Conservation (phyloP, 2,797 vertebrate species). For the Malacoctenus gilli region DNA sequence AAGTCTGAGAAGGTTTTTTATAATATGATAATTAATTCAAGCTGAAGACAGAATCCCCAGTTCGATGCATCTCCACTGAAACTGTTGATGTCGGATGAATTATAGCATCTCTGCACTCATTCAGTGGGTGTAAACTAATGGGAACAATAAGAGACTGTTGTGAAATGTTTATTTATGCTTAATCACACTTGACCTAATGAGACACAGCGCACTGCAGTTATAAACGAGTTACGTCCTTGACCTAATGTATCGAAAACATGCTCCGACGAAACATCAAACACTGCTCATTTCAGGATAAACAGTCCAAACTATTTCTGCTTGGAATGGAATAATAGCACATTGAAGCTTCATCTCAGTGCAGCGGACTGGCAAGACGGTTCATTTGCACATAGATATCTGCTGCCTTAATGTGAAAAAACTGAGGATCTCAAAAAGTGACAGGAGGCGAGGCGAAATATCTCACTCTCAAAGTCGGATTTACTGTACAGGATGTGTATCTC, state of each 20-base stretch:
- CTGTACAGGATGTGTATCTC: constrained; percentile 1
- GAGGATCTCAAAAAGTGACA: not conserved
- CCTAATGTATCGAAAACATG: too few species aligned
- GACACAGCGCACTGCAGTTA: not conserved
- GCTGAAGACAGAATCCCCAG: not conserved
- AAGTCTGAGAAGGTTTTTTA: not conserved
- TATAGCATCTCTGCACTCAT: not conserved
- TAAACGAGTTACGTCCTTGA: not conserved
- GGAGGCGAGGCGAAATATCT: not conserved
- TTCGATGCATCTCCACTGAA: too few species aligned
- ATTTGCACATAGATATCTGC: not conserved
- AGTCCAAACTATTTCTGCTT: not conserved
- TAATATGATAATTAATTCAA: not conserved
- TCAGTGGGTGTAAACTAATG: not conserved
- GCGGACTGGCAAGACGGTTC: not conserved
- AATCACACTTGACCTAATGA: not conserved
- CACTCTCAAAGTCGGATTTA: not conserved
- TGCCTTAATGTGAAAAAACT: not conserved
- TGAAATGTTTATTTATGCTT: not conserved
- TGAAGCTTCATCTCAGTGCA: not conserved
- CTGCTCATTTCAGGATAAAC: too few species aligned
- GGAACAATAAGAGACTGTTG: not conserved
- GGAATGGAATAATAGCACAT: not conserved
- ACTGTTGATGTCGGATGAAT: not conserved
- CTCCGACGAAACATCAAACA: not conserved